phyloP scores from a whole-genome alignment of 2,797 vertebrate species.

The Gobio occitaniae region DNA sequence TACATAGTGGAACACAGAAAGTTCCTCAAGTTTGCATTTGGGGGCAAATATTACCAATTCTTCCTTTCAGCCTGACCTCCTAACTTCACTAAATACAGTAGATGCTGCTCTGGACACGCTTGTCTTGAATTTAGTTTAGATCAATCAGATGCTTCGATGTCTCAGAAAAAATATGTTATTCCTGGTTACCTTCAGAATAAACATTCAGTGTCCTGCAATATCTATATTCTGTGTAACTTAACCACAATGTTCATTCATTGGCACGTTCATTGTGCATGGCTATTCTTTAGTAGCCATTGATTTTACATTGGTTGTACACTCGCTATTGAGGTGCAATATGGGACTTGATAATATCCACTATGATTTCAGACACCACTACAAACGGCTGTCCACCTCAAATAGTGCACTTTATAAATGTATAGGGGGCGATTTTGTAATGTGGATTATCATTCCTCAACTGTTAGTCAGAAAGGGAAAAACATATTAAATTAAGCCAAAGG shows the following conservation, averaged over 20 bases:
- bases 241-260: background rate
- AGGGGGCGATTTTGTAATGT: background rate
- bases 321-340: background rate
- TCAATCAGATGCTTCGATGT: no score
- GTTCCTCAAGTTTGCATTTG: background rate
- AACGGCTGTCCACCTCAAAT: background rate
- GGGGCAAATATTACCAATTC: background rate
- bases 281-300: background rate
- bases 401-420: background rate
- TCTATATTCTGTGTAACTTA: no score
- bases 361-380: background rate
- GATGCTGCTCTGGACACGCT: background rate
- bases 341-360: background rate
- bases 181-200: no score
- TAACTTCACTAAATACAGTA: background rate
- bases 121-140: no score
- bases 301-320: background rate
- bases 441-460: background rate
- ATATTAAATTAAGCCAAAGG: slow-evolving; percentile 68
- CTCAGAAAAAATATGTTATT: no score
- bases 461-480: slow-evolving; percentile 52
- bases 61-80: background rate
- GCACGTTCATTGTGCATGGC: background rate
- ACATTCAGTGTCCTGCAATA: no score
- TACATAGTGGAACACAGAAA: background rate